Percentiles rank a stretch among this genome's conserved stretches.
These are phyloP conservation scores for Oryzias woworae DNA, from an alignment of 2,113 vertebrate genomes.

Conservation along the genomic window DNA sequence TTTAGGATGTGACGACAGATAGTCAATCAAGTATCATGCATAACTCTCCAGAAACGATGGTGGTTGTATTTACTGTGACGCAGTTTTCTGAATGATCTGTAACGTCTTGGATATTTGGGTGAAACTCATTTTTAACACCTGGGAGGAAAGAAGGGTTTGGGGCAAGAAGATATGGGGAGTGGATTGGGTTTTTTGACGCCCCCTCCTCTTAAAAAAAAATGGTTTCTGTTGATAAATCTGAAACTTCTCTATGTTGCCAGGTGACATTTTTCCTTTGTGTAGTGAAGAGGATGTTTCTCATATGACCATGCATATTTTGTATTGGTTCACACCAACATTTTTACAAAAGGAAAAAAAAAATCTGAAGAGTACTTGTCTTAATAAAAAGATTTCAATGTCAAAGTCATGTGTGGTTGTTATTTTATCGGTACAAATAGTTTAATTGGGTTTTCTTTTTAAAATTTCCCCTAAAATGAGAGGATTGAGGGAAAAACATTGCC, in stretches of 20 bases:
- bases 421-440: constrained; percentile 16
- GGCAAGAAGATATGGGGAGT: not conserved
- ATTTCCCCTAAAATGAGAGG: no score
- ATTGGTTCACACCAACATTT: constrained; percentile 83
- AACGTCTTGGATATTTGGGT: constrained; percentile 66
- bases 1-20: constrained; percentile 62
- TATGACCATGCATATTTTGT: constrained; percentile 82
- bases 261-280: constrained; percentile 71
- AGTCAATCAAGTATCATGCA: constrained; percentile 46
- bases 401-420: constrained; percentile 44
- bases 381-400: constrained; percentile 85
- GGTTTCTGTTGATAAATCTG: constrained; percentile 66
- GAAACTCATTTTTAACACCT: constrained; percentile 58
- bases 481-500: no score
- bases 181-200: constrained; percentile 53
- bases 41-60: constrained; percentile 42
- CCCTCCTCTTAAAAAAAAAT: constrained; percentile 23
- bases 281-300: constrained; percentile 76
- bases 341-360: constrained; percentile 80
- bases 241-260: constrained; percentile 69
- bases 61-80: constrained; percentile 72
- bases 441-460: constrained; percentile 12
- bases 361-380: constrained; percentile 84
- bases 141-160: constrained; percentile 16
- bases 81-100: constrained; percentile 63